Conservation (phyloP, 2,888 invertebrate genomes). For the Sabellastarte sp. region DNA sequence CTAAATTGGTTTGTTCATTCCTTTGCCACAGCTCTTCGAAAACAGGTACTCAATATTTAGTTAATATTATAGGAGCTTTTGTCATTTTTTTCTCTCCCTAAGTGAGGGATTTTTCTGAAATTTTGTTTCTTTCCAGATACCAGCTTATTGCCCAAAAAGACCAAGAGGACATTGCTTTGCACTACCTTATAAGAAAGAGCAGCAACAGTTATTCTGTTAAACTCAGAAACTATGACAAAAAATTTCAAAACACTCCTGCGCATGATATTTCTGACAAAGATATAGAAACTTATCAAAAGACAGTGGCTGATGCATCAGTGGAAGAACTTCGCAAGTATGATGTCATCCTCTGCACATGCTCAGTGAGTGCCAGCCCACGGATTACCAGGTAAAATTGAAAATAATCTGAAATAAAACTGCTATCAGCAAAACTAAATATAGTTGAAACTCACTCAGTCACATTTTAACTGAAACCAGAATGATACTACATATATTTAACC, state of each 20-base stretch:
- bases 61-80: too few relatives aligned
- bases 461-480: too few relatives aligned
- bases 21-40: too few relatives aligned
- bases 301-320: conserved; percentile 13
- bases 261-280: conserved; percentile 8
- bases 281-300: conserved; percentile 15
- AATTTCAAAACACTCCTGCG: conserved; percentile 6
- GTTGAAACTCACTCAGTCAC: too few relatives aligned
- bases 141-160: background rate
- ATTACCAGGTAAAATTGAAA: conserved; percentile 8
- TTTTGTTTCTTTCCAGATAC: background rate
- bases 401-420: too few relatives aligned
- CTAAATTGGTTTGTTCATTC: too few relatives aligned
- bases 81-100: too few relatives aligned
- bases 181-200: conserved; percentile 22
- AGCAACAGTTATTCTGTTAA: conserved; percentile 5
- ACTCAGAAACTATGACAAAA: conserved; percentile 16
- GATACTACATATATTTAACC: too few relatives aligned
- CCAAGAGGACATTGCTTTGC: conserved; percentile 13
- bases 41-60: too few relatives aligned
- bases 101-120: background rate
- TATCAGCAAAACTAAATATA: too few relatives aligned
- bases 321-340: conserved; percentile 19
- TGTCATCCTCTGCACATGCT: conserved; percentile 26
- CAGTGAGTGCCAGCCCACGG: conserved; percentile 11